phyloP scores from a whole-genome alignment of 2,888 invertebrate species.

The Drosophila siamana region DNA sequence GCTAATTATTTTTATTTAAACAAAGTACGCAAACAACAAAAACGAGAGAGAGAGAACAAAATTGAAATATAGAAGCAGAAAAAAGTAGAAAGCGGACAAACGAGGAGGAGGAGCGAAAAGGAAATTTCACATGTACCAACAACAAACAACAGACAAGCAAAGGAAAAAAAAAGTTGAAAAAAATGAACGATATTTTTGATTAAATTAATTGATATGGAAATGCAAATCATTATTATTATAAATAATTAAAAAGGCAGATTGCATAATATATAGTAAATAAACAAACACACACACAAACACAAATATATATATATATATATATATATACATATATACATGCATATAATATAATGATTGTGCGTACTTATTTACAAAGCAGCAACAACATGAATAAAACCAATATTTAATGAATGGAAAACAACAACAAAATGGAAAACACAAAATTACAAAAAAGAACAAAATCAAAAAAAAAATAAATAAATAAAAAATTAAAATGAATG shows the following conservation, averaged over 20 bases:
- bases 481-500: background rate
- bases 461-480: background rate
- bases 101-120: constrained; percentile 7
- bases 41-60: constrained; percentile 28
- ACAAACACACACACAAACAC: constrained; percentile 34
- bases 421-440: constrained; percentile 21
- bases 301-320: constrained; percentile 27
- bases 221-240: constrained; percentile 71
- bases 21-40: constrained; percentile 33
- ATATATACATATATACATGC: constrained; percentile 26
- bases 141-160: constrained; percentile 25
- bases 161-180: constrained; percentile 30
- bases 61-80: constrained; percentile 2
- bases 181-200: constrained; percentile 74
- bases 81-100: no score
- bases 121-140: constrained; percentile 62
- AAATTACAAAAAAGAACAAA: constrained; percentile 33
- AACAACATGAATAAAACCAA: constrained; percentile 54
- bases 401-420: constrained; percentile 51
- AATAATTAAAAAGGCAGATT: constrained; percentile 66
- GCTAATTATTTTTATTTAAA: constrained; percentile 84
- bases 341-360: constrained; percentile 54
- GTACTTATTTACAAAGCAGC: constrained; percentile 77
- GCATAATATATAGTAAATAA: constrained; percentile 55
- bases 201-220: constrained; percentile 72